phyloP scores from a whole-genome alignment of 2,797 vertebrate genomes.

The Acipenser oxyrinchus region DNA sequence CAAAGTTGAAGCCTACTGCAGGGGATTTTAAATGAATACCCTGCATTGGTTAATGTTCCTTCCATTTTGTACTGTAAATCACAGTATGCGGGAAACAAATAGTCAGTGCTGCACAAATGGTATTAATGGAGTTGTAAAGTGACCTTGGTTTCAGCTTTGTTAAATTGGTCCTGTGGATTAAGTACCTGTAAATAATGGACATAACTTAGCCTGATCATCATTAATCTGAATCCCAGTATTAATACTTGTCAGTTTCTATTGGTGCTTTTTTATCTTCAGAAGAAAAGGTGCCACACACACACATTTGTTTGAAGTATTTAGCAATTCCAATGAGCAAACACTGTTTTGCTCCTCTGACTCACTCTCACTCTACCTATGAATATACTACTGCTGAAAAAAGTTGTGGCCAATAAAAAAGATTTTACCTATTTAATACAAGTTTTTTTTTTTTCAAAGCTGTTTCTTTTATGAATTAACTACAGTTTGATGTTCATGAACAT shows the following conservation, averaged over 20 bases:
- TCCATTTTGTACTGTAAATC: slow-evolving; percentile 21
- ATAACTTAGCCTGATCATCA: slow-evolving; percentile 30
- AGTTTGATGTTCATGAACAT: no score
- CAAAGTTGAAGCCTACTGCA: no score
- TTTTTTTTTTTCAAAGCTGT: no score
- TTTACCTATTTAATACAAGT: no score
- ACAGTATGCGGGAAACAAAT: slow-evolving; percentile 36
- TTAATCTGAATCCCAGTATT: slow-evolving; percentile 2
- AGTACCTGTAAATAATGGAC: slow-evolving; percentile 38
- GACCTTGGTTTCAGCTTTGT: slow-evolving; percentile 44
- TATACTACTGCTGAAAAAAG: not conserved
- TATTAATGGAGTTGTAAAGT: slow-evolving; percentile 45
- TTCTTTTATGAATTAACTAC: no score
- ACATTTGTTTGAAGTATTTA: not conserved
- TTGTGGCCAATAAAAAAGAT: no score
- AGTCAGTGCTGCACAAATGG: slow-evolving; percentile 36
- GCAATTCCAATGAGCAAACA: not conserved
- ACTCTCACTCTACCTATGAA: not conserved
- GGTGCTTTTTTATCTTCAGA: not conserved
- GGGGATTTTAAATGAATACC: no score
- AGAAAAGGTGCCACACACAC: not conserved
- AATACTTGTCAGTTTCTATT: slow-evolving; percentile 3
- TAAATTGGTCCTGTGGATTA: slow-evolving; percentile 45
- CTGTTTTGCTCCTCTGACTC: not conserved
- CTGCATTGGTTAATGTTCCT: no score